Evolutionary conservation across 2,888 invertebrate species (phyloP), one percentile per base, ranked within the genome.

Genomic region (Lithophane semibrunnea): DNA sequence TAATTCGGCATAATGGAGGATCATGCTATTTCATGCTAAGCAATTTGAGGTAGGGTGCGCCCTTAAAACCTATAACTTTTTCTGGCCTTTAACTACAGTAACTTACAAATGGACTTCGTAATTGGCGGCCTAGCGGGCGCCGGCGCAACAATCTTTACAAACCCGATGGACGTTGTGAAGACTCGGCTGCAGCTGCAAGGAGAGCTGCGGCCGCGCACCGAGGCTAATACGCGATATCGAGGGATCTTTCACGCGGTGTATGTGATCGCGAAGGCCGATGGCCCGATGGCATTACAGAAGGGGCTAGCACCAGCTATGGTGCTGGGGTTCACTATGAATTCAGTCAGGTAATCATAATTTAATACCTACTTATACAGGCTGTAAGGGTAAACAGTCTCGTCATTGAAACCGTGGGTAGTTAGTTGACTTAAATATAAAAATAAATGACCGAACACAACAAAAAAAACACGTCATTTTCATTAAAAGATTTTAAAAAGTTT

Each of bases 101-200:
- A 61, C 7, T 12, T 2, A 71, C 87, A 75, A 63, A 98, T 97
- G 97, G 98, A 98, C 89, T 98, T 98, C 92, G 90, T 97, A 13
- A 97, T 98, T 70, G 98, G 98, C 16, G 98, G 97, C 0, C 88
- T 97, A 9, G 97, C 98, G 24, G 98, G 98, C 9, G 97, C 98
- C 18, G 97, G 98, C 21, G 98, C 98, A 0, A 98, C 98, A 0
- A 96, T 98, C 69, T 97, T 99, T 89, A 98, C 98, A 10, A 99
- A 99, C 92, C 99, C 99, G 0, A 97, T 99, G 91, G 99, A 99
- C 94, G 99, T 99, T 12, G 95, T 99, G 42, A 99, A 99, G 96
- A 99, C 98, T 21, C 97, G 99, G 0, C 97, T 99, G 92, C 99
- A 99, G 92, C 96, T 99, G 4, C 99, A 99, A 93, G 98, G 98